phyloP scores from a whole-genome alignment of 1,140 invertebrate genomes.

The Drosophila nikananu region DNA sequence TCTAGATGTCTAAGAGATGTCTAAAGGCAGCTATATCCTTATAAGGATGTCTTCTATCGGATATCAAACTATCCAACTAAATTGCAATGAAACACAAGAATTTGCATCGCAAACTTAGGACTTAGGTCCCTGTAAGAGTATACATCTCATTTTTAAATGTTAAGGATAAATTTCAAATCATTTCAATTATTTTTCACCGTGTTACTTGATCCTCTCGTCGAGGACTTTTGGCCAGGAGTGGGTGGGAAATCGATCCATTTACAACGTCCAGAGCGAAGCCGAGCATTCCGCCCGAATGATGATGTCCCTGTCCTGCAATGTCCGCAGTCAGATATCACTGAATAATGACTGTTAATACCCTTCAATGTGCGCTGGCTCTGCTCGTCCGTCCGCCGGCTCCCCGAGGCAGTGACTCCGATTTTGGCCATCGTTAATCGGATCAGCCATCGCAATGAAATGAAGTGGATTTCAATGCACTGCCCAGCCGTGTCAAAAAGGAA shows the following conservation, averaged over 20 bases:
- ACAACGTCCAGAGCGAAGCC: constrained; percentile 40
- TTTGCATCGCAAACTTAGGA: no score
- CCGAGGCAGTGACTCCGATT: constrained; percentile 47
- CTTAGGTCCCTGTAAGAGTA: no score
- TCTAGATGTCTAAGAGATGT: no score
- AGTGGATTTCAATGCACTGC: constrained; percentile 81
- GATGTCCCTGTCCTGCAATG: constrained; percentile 80
- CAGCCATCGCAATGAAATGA: constrained; percentile 65
- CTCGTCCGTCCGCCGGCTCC: constrained; percentile 12
- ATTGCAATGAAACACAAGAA: no score
- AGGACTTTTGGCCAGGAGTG: constrained; percentile 3
- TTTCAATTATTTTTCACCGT: neutral
- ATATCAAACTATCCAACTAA: neutral
- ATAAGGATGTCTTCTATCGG: no score
- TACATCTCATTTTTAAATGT: neutral
- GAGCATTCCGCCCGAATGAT: constrained; percentile 79
- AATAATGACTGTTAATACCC: constrained; percentile 85
- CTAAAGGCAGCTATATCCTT: no score
- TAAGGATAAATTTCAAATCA: no score
- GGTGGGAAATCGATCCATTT: constrained; percentile 75
- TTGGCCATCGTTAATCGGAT: constrained; percentile 52
- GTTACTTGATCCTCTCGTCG: constrained; percentile 66
- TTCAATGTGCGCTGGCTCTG: constrained; percentile 71
- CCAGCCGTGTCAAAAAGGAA: constrained; percentile 53
- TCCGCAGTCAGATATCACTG: constrained; percentile 85